Conservation (phyloP, 2,888 invertebrate species). For the Trilocha varians region DNA sequence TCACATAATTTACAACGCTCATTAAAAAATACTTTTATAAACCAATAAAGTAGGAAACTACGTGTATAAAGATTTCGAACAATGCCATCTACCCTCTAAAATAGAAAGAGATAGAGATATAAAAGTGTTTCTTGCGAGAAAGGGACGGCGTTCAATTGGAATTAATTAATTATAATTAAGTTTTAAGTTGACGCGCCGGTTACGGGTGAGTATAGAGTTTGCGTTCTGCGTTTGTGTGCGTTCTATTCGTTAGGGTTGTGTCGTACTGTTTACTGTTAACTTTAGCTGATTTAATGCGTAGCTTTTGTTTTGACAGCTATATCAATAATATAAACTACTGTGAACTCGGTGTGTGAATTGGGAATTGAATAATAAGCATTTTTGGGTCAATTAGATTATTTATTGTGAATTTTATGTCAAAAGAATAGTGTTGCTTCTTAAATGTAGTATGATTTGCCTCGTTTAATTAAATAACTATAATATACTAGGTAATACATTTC, state of each 20-base stretch:
- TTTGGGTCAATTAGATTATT: too few species aligned
- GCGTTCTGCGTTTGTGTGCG: slow-evolving; percentile 53
- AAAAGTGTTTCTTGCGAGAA: slow-evolving; percentile 59
- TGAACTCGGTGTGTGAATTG: too few species aligned
- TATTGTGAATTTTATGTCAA: too few species aligned
- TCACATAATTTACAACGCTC: background rate
- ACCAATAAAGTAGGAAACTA: slow-evolving; percentile 68
- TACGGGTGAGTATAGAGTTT: slow-evolving; percentile 66
- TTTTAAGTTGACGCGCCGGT: slow-evolving; percentile 82
- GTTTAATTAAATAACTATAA: too few species aligned
- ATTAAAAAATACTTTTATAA: background rate
- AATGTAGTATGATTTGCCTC: too few species aligned
- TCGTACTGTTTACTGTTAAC: slow-evolving; percentile 12
- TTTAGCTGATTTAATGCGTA: slow-evolving; percentile 6
- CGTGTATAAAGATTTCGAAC: slow-evolving; percentile 70
- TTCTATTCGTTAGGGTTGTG: slow-evolving; percentile 18
- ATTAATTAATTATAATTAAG: slow-evolving; percentile 90
- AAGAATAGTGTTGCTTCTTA: too few species aligned
- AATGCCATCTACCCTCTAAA: slow-evolving; percentile 60
- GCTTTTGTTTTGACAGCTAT: background rate
- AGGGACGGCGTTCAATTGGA: slow-evolving; percentile 75
- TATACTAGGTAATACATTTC: too few species aligned
- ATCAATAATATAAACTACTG: background rate
- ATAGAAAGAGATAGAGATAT: slow-evolving; percentile 49
- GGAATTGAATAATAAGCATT: too few species aligned